Conservation (phyloP, 35 echinoderm and acorn worm genomes). For the Lytechinus variegatus region DNA sequence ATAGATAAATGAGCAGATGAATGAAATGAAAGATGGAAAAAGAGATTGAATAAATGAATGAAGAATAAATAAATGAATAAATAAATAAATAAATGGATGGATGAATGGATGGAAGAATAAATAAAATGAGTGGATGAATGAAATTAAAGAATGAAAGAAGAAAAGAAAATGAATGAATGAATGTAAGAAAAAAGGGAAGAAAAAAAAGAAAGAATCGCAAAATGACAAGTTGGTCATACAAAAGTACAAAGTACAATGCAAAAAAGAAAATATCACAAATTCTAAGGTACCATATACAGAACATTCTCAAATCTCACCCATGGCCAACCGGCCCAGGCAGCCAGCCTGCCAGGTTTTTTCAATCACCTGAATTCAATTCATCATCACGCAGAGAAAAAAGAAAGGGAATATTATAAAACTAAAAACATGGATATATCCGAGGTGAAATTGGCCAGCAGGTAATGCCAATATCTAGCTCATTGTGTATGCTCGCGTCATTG, state of each 20-base stretch:
- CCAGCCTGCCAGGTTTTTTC: background rate
- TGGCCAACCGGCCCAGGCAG: background rate
- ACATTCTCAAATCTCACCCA: background rate
- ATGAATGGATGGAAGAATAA: no score
- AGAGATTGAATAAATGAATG: no score
- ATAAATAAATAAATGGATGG: no score
- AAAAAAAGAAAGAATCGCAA: background rate
- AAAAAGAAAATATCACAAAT: background rate
- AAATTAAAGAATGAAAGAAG: no score
- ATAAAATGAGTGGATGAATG: no score
- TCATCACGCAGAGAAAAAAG: background rate
- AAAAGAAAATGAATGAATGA: background rate
- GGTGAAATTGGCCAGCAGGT: background rate
- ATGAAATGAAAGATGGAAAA: no score
- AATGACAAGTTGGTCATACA: background rate
- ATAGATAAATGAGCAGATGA: no score
- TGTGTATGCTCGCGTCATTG: background rate
- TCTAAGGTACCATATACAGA: background rate
- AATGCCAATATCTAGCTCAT: background rate
- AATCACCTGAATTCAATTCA: background rate
- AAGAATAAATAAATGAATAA: no score
- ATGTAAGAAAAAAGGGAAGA: background rate
- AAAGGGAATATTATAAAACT: background rate
- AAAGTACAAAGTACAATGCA: background rate
- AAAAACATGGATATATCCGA: background rate